These are phyloP conservation scores for Siniperca knerii DNA, from an alignment of 2,113 vertebrate genomes.

Conservation along the genomic window DNA sequence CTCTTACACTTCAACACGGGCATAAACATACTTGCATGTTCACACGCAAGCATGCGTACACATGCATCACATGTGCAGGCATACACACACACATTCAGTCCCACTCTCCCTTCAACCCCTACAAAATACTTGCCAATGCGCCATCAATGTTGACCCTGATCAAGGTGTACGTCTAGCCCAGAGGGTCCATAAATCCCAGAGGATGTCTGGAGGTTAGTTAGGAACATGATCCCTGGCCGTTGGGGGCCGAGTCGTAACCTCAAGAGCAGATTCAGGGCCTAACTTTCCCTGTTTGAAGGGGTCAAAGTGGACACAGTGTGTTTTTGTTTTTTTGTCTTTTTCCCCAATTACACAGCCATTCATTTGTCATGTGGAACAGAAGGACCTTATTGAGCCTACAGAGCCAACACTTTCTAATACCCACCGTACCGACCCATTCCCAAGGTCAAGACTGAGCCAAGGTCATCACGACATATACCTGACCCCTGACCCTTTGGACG, in stretches of 20 bases:
- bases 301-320: constrained; percentile 70
- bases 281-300: constrained; percentile 53
- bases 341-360: constrained; percentile 41
- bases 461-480: constrained; percentile 72
- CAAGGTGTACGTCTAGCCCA: constrained; percentile 31
- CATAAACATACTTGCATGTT: constrained; percentile 44
- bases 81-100: constrained; percentile 7
- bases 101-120: background rate
- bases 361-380: constrained; percentile 69
- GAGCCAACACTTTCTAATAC: constrained; percentile 37
- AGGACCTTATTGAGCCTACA: constrained; percentile 41
- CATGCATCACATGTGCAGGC: constrained; percentile 45
- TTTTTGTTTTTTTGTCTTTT: constrained; percentile 43
- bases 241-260: constrained; percentile 48
- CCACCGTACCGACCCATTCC: constrained; percentile 28
- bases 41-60: constrained; percentile 25
- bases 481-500: constrained; percentile 64
- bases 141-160: constrained; percentile 67
- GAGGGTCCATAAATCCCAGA: constrained; percentile 61
- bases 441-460: constrained; percentile 73
- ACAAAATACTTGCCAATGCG: constrained; percentile 41
- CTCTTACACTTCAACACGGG: constrained; percentile 43
- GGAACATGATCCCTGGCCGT: constrained; percentile 66
- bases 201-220: constrained; percentile 67
- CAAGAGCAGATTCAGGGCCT: constrained; percentile 38